These are phyloP conservation scores for Cantharis rufa DNA, from an alignment of 2,888 invertebrate species.

Conservation along the genomic window DNA sequence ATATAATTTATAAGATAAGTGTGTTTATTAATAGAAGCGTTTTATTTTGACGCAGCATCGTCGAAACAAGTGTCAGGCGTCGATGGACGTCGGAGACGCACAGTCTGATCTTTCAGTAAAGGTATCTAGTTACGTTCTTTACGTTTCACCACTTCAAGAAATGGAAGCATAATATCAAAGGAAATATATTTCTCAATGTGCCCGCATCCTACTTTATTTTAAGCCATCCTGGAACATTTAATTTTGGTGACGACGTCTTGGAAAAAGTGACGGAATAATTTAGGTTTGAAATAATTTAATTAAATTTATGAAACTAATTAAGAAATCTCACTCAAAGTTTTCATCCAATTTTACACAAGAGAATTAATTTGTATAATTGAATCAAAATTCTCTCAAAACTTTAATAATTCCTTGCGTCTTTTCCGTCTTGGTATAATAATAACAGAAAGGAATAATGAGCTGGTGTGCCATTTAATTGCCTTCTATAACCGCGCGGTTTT, in stretches of 20 bases:
- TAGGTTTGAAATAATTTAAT: neutral
- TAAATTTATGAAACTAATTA: neutral
- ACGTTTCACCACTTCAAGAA: conserved; percentile 12
- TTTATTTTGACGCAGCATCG: conserved; percentile 31
- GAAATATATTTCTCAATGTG: conserved; percentile 3
- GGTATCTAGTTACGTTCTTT: conserved; percentile 26
- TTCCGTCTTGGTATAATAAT: conserved; percentile 4
- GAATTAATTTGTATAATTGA: conserved; percentile 7
- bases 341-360: conserved; percentile 3
- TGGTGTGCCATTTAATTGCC: conserved; percentile 15
- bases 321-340: conserved; percentile 2
- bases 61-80: conserved; percentile 39
- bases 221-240: neutral
- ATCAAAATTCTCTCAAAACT: conserved; percentile 4
- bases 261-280: neutral
- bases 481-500: conserved; percentile 15
- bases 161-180: neutral
- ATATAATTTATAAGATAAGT: conserved; percentile 16
- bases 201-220: conserved; percentile 6
- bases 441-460: conserved; percentile 12
- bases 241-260: neutral
- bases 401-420: conserved; percentile 5
- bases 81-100: conserved; percentile 36
- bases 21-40: conserved; percentile 33
- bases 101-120: conserved; percentile 32